Conservation (phyloP, 2,797 vertebrate species). For the Micropoecilia bifurca region DNA sequence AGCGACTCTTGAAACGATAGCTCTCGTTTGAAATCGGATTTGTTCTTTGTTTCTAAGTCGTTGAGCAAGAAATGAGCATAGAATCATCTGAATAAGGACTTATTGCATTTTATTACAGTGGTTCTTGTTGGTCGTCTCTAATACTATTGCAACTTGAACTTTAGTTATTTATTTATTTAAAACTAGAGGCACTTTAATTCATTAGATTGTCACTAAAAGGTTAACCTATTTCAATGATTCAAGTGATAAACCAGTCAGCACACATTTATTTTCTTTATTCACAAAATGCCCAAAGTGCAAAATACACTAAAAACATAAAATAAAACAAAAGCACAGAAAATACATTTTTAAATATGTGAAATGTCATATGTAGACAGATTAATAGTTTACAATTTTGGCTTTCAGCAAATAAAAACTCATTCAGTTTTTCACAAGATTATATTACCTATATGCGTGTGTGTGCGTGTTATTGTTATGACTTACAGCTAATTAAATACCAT, state of each 20-base stretch:
- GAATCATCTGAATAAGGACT: neutral
- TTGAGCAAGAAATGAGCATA: neutral
- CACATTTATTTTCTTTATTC: neutral
- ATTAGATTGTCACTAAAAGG: neutral
- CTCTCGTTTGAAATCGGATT: neutral
- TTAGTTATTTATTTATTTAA: neutral
- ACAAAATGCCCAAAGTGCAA: neutral
- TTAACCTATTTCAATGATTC: neutral
- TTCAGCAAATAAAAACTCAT: neutral
- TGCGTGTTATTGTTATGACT: too few relatives aligned
- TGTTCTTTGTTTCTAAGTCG: neutral
- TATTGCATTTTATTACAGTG: neutral
- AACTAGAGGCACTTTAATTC: neutral
- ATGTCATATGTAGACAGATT: neutral
- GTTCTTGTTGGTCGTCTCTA: too few relatives aligned
- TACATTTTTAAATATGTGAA: neutral
- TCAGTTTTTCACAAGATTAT: too few relatives aligned
- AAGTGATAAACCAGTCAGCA: neutral
- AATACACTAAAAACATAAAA: neutral
- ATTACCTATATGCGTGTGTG: too few relatives aligned
- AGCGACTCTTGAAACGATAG: conserved; percentile 35
- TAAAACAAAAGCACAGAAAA: neutral
- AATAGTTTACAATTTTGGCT: neutral
- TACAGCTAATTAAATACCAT: too few relatives aligned
- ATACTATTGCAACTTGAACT: neutral